Evolutionary conservation across 2,113 vertebrate species (phyloP), one percentile per base, ranked within the genome.

Genomic region (Chlorocebus sabaeus): DNA sequence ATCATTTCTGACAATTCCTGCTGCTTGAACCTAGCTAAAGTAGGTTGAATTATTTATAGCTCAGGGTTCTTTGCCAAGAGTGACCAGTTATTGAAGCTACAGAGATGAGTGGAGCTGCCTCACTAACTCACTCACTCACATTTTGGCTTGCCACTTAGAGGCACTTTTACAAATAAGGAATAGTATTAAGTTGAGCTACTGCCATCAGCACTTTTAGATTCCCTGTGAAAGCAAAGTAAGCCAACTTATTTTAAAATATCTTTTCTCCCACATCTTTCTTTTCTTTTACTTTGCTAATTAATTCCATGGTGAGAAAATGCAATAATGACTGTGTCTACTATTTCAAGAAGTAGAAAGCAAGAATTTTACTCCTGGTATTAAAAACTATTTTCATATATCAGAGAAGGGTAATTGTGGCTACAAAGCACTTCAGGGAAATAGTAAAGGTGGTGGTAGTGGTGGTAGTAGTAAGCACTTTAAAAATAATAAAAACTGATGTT

Each of bases 11-110:
- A 97, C 67, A 95, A 92, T 43, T 96, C 72, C 73, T 83, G 67
- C n/a, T 22, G 59, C 43, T 75, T 88, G 85, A 81, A 55, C 73
- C 76, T 97, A 95, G 76, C 84, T 80, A n/a, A 98, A 96, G 81
- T 93, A 94, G 93, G 83, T 38, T 96, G n/a, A 98, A 94, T 98
- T 98, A 98, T 97, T 98, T 97, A 98, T 96, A 96, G 96, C 93
- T 55, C 17, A 50, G 50, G 93, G 22, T 83, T 91, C 25, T 64
- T 52, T 94, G 96, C 95, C 93, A 97, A 96, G 97, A 95, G 81
- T 95, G 88, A 96, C 96, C 79, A 94, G 61, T 90, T 95, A 91
- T 35, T 81, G 82, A 91, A 97, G 68, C 79, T 35, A 68, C 79
- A 80, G 84, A 90, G 50, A 97, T 96, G 84, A 72, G 52, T 40